Conservation (phyloP, 2,888 invertebrate genomes). For the Mesoligia furuncula region DNA sequence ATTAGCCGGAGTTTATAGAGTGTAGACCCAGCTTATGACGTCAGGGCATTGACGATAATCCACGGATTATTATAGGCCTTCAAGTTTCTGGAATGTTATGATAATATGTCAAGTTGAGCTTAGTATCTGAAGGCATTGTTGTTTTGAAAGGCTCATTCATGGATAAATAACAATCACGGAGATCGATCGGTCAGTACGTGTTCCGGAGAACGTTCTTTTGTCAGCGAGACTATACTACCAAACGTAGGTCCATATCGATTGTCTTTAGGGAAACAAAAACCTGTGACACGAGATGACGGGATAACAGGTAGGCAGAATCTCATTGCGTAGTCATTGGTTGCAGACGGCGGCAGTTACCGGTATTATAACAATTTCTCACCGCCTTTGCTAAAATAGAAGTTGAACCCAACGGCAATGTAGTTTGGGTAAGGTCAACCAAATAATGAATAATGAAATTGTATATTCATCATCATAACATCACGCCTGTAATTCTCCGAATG, state of each 20-base stretch:
- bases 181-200: background rate
- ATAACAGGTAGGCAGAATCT: too few species aligned
- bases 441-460: background rate
- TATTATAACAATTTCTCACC: background rate
- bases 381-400: background rate
- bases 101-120: constrained; percentile 40
- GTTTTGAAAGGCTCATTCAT: background rate
- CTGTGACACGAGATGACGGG: background rate
- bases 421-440: background rate
- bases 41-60: constrained; percentile 49
- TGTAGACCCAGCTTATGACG: constrained; percentile 53
- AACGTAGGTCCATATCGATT: background rate
- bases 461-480: background rate
- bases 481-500: background rate
- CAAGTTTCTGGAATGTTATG: constrained; percentile 45
- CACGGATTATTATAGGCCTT: constrained; percentile 33
- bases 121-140: background rate
- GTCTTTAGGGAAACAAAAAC: background rate
- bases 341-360: too few species aligned
- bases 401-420: background rate
- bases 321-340: background rate
- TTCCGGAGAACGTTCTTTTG: background rate
- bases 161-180: background rate
- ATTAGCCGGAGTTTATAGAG: constrained; percentile 60
- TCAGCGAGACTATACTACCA: background rate